Evolutionary conservation across 2,888 invertebrate genomes (phyloP).

Genomic region (Spilarctia lutea): DNA sequence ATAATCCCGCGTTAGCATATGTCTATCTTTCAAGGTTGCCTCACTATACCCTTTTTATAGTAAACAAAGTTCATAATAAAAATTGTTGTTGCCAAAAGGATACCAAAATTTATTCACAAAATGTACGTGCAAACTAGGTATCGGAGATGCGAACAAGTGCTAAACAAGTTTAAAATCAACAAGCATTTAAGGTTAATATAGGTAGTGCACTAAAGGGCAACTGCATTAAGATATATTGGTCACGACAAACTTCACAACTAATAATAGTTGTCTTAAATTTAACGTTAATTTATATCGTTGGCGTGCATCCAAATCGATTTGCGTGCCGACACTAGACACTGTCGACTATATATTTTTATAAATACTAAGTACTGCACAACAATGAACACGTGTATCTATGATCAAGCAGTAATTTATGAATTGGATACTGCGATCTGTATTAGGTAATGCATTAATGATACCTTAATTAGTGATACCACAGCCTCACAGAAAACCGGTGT

Average conservation of each 20-base stretch:
- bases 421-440: background rate
- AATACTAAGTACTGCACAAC: background rate
- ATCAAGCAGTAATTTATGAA: background rate
- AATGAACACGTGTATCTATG: background rate
- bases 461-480: too few species aligned
- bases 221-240: background rate
- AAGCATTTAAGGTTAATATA: background rate
- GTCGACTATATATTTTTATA: background rate
- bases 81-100: background rate
- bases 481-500: too few species aligned
- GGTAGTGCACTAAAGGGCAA: background rate
- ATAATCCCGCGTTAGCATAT: too few species aligned
- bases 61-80: background rate
- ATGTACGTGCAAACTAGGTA: background rate
- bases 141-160: background rate
- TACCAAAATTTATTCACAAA: background rate
- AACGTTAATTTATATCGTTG: constrained; percentile 1
- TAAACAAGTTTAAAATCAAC: background rate
- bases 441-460: too few species aligned
- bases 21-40: too few species aligned
- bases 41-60: too few species aligned
- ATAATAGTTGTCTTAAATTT: constrained; percentile 12
- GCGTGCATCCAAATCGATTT: constrained; percentile 8
- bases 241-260: constrained; percentile 1
- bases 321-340: constrained; percentile 5